Percentiles rank a stretch among this genome's conserved stretches.
Evolutionary conservation across 2,797 vertebrate species (phyloP).

Genomic region (Betta splendens): DNA sequence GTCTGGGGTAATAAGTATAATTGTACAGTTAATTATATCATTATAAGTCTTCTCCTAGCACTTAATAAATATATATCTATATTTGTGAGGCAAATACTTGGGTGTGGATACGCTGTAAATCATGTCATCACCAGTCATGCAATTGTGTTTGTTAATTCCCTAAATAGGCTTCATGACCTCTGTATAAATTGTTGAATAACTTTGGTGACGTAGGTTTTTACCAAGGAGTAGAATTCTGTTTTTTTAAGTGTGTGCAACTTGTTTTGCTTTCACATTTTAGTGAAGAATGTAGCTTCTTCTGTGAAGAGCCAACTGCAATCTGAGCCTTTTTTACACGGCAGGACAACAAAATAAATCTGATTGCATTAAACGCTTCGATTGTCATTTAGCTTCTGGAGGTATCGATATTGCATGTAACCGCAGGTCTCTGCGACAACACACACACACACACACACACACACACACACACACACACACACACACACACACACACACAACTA

Average conservation of each 20-base stretch:
- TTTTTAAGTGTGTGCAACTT: constrained; percentile 30
- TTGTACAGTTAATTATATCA: constrained; percentile 6
- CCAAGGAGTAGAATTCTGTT: constrained; percentile 40
- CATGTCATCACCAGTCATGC: constrained; percentile 11
- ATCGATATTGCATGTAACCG: constrained; percentile 34
- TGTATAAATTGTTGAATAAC: constrained; percentile 19
- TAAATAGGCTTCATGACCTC: constrained; percentile 17
- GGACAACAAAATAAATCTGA: constrained; percentile 73
- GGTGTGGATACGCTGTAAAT: constrained; percentile 39
- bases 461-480: not conserved
- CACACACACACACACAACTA: constrained; percentile 30
- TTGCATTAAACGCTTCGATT: constrained; percentile 54
- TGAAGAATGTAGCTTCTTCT: constrained; percentile 83
- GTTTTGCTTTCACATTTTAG: constrained; percentile 83
- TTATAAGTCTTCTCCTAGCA: constrained; percentile 45
- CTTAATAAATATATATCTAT: constrained; percentile 34
- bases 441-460: not conserved
- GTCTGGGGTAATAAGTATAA: constrained; percentile 14
- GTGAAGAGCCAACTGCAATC: constrained; percentile 81
- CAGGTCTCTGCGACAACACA: constrained; percentile 10
- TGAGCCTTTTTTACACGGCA: constrained; percentile 74
- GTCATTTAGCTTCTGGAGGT: constrained; percentile 35
- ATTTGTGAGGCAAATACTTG: not conserved
- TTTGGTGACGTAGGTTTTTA: constrained; percentile 38
- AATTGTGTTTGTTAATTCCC: constrained; percentile 10